These are phyloP conservation scores for Ligdia adustata DNA, from an alignment of 2,888 invertebrate species.

Conservation along the genomic window DNA sequence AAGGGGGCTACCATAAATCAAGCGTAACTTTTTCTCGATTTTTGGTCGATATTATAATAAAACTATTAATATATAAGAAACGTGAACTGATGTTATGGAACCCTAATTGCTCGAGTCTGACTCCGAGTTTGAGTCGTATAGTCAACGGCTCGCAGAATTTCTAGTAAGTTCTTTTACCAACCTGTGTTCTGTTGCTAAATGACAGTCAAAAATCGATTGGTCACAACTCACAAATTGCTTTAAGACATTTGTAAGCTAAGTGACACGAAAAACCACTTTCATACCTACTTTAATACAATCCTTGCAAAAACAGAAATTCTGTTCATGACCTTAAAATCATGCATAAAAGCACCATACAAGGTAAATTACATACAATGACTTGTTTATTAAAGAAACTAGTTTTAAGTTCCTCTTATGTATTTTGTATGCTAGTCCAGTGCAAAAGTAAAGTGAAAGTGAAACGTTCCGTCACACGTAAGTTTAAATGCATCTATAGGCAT, in stretches of 20 bases:
- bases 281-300: not conserved
- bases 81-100: too few relatives aligned
- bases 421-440: conserved; percentile 29
- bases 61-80: too few relatives aligned
- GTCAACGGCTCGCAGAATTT: too few relatives aligned
- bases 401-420: not conserved
- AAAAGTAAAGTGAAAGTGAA: conserved; percentile 36
- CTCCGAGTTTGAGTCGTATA: too few relatives aligned
- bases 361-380: conserved; percentile 2
- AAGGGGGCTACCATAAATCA: too few relatives aligned
- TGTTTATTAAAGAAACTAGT: not conserved
- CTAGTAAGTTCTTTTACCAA: too few relatives aligned
- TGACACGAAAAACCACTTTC: conserved; percentile 6
- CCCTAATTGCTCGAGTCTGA: too few relatives aligned
- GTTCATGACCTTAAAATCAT: too few relatives aligned
- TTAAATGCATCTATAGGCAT: conserved; percentile 28
- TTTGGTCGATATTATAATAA: too few relatives aligned
- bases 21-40: too few relatives aligned
- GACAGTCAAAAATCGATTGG: not conserved
- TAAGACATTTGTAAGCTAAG: not conserved
- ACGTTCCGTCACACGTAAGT: conserved; percentile 38
- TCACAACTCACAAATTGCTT: too few relatives aligned
- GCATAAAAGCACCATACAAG: not conserved
- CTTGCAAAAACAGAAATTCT: not conserved
- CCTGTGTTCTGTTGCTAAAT: too few relatives aligned